A percentile compares a stretch with the other conserved stretches of the same genome.
Conservation (phyloP, 2,113 vertebrate species). For the Mobula birostris region DNA sequence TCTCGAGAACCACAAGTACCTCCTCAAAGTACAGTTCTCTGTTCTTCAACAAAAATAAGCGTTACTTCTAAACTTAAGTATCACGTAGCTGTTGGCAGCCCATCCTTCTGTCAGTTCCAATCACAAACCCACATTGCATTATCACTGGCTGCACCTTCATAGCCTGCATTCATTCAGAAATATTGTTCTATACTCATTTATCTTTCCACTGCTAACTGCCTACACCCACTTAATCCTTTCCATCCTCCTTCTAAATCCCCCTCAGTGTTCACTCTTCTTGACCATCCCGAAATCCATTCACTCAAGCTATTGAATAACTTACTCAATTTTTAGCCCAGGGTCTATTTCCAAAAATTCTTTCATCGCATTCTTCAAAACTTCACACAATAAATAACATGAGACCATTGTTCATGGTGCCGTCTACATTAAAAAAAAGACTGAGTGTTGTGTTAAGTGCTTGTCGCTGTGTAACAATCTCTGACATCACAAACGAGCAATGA, state of each 20-base stretch:
- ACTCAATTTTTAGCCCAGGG: background rate
- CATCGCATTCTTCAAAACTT: background rate
- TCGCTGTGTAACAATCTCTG: conserved; percentile 9
- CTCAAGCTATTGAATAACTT: background rate
- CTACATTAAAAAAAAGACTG: background rate
- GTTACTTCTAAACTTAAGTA: background rate
- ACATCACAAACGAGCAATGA: conserved; percentile 25
- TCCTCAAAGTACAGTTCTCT: too few relatives aligned
- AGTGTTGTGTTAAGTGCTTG: background rate
- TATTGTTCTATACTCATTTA: background rate
- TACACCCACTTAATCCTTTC: background rate
- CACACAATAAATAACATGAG: background rate
- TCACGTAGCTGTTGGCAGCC: background rate
- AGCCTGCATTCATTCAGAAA: background rate
- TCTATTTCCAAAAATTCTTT: background rate
- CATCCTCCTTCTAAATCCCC: background rate
- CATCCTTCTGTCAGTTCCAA: too few relatives aligned
- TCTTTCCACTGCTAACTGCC: background rate
- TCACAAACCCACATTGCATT: background rate
- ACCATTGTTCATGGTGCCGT: background rate
- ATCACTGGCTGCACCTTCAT: background rate
- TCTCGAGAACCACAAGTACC: too few relatives aligned
- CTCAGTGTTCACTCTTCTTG: background rate
- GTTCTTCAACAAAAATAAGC: too few relatives aligned
- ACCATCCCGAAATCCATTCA: background rate